These are phyloP conservation scores for Pipa parva DNA, from an alignment of 2,113 vertebrate species.

Conservation along the genomic window DNA sequence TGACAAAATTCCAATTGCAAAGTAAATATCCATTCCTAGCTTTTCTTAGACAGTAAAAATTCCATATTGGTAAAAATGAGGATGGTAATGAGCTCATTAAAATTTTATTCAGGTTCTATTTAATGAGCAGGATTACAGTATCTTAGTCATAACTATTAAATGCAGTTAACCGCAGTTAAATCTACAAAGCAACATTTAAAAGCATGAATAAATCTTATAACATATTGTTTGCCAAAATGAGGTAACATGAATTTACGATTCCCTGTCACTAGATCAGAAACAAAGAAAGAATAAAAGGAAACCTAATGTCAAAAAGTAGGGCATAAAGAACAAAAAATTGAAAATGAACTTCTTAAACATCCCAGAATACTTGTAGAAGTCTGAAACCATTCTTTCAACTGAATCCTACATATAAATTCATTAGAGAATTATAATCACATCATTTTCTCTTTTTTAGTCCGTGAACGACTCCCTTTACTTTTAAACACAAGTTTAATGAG, in stretches of 20 bases:
- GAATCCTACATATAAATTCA: background rate
- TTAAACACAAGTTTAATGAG: no score
- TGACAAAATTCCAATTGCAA: slow-evolving; percentile 1
- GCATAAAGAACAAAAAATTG: slow-evolving; percentile 8
- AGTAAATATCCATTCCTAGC: slow-evolving; percentile 31
- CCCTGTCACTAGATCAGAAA: slow-evolving; percentile 4
- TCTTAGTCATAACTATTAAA: slow-evolving; percentile 33
- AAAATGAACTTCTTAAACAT: slow-evolving; percentile 8
- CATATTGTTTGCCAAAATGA: slow-evolving; percentile 26
- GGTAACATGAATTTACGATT: slow-evolving; percentile 22
- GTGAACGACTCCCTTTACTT: no score
- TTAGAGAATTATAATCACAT: no score
- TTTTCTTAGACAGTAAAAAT: slow-evolving; percentile 23
- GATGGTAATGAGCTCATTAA: slow-evolving; percentile 39
- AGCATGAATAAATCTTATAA: slow-evolving; percentile 30
- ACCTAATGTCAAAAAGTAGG: slow-evolving; percentile 2
- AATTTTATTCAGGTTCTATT: slow-evolving; percentile 35
- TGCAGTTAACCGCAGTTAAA: slow-evolving; percentile 24
- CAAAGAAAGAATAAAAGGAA: slow-evolving; percentile 2
- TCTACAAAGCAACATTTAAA: slow-evolving; percentile 34
- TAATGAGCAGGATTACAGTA: slow-evolving; percentile 35
- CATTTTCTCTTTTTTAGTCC: no score
- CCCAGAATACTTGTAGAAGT: background rate
- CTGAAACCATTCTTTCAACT: background rate
- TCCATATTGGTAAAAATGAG: slow-evolving; percentile 40